Conservation (phyloP, 2,113 vertebrate genomes). For the Datnioides undecimradiatus region DNA sequence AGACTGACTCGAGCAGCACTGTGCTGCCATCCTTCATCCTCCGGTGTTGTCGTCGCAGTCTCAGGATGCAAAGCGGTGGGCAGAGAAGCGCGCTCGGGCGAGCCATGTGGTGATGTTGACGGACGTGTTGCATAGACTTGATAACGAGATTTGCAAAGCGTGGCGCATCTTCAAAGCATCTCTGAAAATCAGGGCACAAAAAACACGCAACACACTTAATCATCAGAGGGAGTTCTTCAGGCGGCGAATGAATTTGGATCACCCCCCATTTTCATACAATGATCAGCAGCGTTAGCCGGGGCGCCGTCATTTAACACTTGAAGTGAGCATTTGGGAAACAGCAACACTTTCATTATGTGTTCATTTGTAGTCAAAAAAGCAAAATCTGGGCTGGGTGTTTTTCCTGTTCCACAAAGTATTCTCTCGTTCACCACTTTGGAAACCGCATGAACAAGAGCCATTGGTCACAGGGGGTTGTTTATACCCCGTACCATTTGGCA, state of each 20-base stretch:
- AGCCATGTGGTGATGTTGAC: background rate
- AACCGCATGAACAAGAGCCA: conserved; percentile 31
- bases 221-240: conserved; percentile 16
- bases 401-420: conserved; percentile 2
- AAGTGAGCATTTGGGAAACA: conserved; percentile 5
- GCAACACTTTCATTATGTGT: background rate
- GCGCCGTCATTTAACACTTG: background rate
- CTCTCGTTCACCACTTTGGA: conserved; percentile 25
- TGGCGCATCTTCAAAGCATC: conserved; percentile 42
- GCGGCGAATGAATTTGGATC: background rate
- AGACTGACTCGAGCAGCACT: background rate
- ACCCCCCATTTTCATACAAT: conserved; percentile 5
- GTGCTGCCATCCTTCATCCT: background rate
- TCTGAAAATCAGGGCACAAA: conserved; percentile 28
- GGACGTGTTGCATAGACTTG: conserved; percentile 23
- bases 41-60: conserved; percentile 2
- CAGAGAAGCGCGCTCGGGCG: conserved; percentile 1
- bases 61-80: conserved; percentile 1
- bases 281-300: background rate
- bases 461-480: conserved; percentile 66
- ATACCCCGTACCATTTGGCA: conserved; percentile 56
- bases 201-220: conserved; percentile 11
- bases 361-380: background rate
- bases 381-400: background rate
- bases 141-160: conserved; percentile 31